These are phyloP conservation scores for Eulemur rubriventer DNA, from an alignment of 2,797 vertebrate genomes.

Conservation along the genomic window DNA sequence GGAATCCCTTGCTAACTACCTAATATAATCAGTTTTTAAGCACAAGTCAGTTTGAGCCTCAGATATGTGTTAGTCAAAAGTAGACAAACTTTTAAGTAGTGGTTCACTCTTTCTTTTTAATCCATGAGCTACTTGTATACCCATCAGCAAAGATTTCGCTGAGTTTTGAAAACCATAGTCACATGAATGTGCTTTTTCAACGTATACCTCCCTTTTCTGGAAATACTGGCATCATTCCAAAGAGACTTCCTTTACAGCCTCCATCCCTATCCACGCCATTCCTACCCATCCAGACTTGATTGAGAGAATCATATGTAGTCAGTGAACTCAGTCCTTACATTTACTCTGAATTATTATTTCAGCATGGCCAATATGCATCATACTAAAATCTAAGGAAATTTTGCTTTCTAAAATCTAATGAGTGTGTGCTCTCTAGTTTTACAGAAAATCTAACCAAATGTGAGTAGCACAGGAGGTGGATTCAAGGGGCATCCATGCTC, in stretches of 20 bases:
- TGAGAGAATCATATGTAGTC: not conserved
- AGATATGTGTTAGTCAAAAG: not conserved
- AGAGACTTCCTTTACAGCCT: not conserved
- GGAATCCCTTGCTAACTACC: too few relatives aligned
- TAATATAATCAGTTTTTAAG: not conserved
- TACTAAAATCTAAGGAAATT: not conserved
- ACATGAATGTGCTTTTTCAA: not conserved
- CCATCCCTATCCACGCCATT: rapidly evolving
- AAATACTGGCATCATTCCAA: not conserved
- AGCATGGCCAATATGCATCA: not conserved
- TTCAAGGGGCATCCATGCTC: not conserved
- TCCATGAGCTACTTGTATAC: not conserved
- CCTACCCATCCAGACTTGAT: not conserved
- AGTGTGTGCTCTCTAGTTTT: not conserved
- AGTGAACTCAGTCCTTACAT: not conserved
- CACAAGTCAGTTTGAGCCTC: not conserved
- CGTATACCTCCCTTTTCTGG: not conserved
- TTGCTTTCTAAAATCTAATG: not conserved
- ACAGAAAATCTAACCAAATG: not conserved
- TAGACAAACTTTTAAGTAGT: not conserved
- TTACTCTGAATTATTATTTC: not conserved
- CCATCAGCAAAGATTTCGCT: not conserved
- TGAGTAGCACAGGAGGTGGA: not conserved
- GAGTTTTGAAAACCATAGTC: not conserved
- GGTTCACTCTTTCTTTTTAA: not conserved